Base-by-base conservation (phyloP, 2,797 vertebrate species). In the Coregonus ussuriensis region DNA sequence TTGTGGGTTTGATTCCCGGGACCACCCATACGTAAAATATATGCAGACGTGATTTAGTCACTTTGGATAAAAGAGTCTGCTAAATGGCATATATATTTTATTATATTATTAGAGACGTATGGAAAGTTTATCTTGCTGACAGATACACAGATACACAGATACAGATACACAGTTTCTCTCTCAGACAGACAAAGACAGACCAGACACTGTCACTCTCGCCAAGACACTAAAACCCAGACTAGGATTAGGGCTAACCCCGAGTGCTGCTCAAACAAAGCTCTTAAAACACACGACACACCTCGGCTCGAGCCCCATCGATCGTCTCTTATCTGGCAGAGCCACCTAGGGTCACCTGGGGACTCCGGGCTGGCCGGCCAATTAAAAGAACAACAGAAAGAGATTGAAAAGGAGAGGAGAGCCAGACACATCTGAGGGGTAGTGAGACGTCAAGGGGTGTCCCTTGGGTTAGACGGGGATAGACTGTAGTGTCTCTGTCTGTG, bases 321-420 rank as follows among this genome's bases (percentile, higher is more conserved):
- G 9, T 63, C 67, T 74, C 62, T 83, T 72, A 77, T 81, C 73
- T 80, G 75, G 51, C 56, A 75, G 70, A 71, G 63, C 3, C 66
- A n/a, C 54, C 21, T 69, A 68, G 21, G 77, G 74, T 65, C 77
- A 78, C 77, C 81, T 67, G 74, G 66, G 72, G 67, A 77, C 54
- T 33, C 15, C 4, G 29, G 31, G 35, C 29, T 37, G 52, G 56
- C 29, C 31, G 54, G 21, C 72, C 72, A 74, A 77, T 77, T 77
- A 77, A 74, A 81, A 66, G 7, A 70, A 47, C 72, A 68, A 74
- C 53, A 53, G 6, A 35, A 6, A 72, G 53, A 29, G 7, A 16
- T 25, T 25, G 25, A 33, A 47, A 7, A 9, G 18, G 5, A 68
- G 35, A n/a, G 37, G 37, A 18, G 41, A 25, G 74, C 6, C 65